Conservation (phyloP, 2,888 invertebrate genomes). For the Halictus ligatus region DNA sequence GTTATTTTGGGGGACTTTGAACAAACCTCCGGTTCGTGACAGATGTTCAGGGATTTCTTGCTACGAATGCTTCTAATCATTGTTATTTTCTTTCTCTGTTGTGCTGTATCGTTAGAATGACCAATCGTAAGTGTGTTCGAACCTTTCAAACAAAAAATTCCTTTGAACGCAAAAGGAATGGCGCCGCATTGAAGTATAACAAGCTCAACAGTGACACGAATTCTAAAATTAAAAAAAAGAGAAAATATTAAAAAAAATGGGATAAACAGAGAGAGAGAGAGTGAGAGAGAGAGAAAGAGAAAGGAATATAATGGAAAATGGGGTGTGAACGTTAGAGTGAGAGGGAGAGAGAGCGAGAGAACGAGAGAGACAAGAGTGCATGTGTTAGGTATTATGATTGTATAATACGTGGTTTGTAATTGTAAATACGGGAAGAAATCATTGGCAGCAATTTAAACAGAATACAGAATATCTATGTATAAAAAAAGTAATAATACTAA, state of each 20-base stretch:
- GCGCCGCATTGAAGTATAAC: constrained; percentile 36
- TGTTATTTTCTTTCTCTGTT: constrained; percentile 35
- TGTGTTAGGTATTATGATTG: constrained; percentile 78
- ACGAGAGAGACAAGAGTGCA: constrained; percentile 50
- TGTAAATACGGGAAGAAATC: constrained; percentile 80
- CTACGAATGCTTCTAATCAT: constrained; percentile 12
- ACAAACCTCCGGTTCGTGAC: constrained; percentile 5
- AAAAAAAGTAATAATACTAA: constrained; percentile 73
- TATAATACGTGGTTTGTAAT: constrained; percentile 81
- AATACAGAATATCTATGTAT: constrained; percentile 77
- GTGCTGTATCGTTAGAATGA: constrained; percentile 60
- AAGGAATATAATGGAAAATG: constrained; percentile 23
- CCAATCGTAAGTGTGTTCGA: constrained; percentile 63
- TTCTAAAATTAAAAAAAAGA: constrained; percentile 54
- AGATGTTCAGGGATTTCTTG: constrained; percentile 11
- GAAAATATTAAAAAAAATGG: constrained; percentile 36
- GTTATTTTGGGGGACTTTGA: constrained; percentile 1
- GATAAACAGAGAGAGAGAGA: constrained; percentile 41
- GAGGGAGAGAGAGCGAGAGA: constrained; percentile 1
- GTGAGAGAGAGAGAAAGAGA: constrained; percentile 41
- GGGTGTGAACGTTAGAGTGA: constrained; percentile 33
- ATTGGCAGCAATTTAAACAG: constrained; percentile 78
- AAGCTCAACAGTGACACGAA: constrained; percentile 58
- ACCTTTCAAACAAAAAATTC: constrained; percentile 45
- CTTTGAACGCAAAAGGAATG: constrained; percentile 30